Percentiles rank a stretch among this genome's conserved stretches.
Conservation (phyloP, 2,797 vertebrate species). For the Natrix natrix region DNA sequence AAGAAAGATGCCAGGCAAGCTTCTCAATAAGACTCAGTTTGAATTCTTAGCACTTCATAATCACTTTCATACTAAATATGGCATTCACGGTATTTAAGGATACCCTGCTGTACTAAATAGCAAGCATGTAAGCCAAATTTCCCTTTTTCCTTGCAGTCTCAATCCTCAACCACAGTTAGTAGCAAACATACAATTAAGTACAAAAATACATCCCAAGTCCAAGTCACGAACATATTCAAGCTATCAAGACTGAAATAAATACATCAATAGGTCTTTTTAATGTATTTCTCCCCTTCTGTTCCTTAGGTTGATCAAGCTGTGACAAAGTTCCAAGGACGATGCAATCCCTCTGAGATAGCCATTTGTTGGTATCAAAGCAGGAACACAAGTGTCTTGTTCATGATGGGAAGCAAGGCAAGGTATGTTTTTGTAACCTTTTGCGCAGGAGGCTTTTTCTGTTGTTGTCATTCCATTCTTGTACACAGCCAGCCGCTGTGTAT, state of each 20-base stretch:
- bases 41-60: neutral
- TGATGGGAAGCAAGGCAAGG: constrained; percentile 57
- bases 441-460: constrained; percentile 47
- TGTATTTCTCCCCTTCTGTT: constrained; percentile 3
- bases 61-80: neutral
- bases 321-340: constrained; percentile 22
- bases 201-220: constrained; percentile 2
- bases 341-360: neutral
- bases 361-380: neutral
- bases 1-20: neutral
- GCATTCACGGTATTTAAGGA: neutral
- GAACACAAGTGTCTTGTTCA: constrained; percentile 22
- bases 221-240: neutral
- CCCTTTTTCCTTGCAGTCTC: neutral
- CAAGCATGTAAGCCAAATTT: neutral
- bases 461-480: constrained; percentile 54
- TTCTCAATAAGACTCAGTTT: neutral
- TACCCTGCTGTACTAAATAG: neutral
- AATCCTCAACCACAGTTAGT: neutral
- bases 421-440: constrained; percentile 74
- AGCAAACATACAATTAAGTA: neutral
- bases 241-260: neutral
- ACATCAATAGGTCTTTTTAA: neutral
- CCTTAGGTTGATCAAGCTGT: constrained; percentile 12
- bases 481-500: constrained; percentile 68